These are phyloP conservation scores for Pao palembangensis DNA, from an alignment of 2,113 vertebrate genomes.

Conservation along the genomic window DNA sequence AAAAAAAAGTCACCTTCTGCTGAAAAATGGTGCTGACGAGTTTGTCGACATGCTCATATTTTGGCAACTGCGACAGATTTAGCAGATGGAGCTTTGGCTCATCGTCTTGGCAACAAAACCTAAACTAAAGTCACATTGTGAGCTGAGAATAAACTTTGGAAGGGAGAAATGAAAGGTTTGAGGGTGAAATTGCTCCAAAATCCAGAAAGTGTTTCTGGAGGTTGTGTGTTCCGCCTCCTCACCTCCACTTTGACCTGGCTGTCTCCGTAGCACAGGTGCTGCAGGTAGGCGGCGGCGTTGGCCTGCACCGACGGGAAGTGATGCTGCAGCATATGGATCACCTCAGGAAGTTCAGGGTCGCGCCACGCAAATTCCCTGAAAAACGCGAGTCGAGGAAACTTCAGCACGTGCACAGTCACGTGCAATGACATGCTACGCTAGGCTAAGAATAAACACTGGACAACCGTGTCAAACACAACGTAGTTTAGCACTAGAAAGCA, in stretches of 20 bases:
- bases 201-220: not conserved
- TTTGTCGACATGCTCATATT: not conserved
- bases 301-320: conserved; percentile 94
- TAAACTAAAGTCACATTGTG: conserved; percentile 8
- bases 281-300: conserved; percentile 93
- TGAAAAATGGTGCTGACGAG: not conserved
- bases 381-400: too few species aligned
- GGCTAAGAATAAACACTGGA: too few species aligned
- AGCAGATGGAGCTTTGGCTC: conserved; percentile 60
- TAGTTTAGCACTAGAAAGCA: too few species aligned
- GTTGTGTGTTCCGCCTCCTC: not conserved
- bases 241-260: conserved; percentile 92
- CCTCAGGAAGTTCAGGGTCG: conserved; percentile 91
- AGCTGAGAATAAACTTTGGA: conserved; percentile 18
- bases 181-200: too few species aligned
- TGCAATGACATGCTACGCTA: too few species aligned
- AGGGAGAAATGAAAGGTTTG: not conserved
- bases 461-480: too few species aligned
- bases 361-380: conserved; percentile 85
- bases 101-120: conserved; percentile 2
- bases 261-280: conserved; percentile 97
- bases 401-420: too few species aligned
- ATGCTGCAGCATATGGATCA: conserved; percentile 82
- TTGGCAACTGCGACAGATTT: conserved; percentile 2
- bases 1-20: not conserved